A percentile compares a stretch with the other conserved stretches of the same genome.
These are phyloP conservation scores for Euwallacea fornicatus DNA, from an alignment of 1,140 invertebrate species.

Conservation along the genomic window DNA sequence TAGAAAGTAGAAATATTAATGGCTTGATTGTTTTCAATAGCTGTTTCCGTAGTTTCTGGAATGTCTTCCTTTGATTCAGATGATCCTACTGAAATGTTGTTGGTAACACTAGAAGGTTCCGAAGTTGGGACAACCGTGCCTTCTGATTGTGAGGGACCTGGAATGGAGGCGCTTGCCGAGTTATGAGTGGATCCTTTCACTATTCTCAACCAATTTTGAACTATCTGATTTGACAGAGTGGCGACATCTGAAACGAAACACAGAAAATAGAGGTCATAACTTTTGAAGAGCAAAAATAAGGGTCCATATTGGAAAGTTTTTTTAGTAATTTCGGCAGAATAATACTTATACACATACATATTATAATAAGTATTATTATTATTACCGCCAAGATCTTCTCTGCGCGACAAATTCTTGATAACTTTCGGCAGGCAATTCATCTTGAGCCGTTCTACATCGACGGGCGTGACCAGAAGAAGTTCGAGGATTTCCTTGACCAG, in stretches of 20 bases:
- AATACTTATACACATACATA: neutral
- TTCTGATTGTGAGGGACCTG: neutral
- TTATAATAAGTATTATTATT: constrained; percentile 34
- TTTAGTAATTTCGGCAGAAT: neutral
- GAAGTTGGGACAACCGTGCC: neutral
- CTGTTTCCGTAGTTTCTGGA: constrained; percentile 30
- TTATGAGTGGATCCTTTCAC: constrained; percentile 59
- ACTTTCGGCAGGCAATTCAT: constrained; percentile 89
- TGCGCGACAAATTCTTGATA: constrained; percentile 85
- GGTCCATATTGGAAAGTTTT: neutral
- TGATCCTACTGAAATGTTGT: neutral
- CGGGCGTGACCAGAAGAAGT: constrained; percentile 80
- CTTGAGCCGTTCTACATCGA: constrained; percentile 85
- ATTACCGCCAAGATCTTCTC: constrained; percentile 75
- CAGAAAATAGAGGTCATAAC: neutral
- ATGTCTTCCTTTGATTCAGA: neutral
- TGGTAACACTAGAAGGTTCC: neutral
- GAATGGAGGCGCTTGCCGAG: neutral
- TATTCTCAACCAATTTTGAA: constrained; percentile 89
- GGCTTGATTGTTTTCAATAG: constrained; percentile 39
- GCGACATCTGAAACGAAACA: constrained; percentile 46
- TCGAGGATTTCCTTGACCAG: constrained; percentile 83
- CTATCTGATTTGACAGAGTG: constrained; percentile 72
- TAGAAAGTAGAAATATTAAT: constrained; percentile 55
- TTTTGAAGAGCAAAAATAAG: too few species aligned